Conservation (phyloP, 2,888 invertebrate species). For the Leptothorax acervorum region DNA sequence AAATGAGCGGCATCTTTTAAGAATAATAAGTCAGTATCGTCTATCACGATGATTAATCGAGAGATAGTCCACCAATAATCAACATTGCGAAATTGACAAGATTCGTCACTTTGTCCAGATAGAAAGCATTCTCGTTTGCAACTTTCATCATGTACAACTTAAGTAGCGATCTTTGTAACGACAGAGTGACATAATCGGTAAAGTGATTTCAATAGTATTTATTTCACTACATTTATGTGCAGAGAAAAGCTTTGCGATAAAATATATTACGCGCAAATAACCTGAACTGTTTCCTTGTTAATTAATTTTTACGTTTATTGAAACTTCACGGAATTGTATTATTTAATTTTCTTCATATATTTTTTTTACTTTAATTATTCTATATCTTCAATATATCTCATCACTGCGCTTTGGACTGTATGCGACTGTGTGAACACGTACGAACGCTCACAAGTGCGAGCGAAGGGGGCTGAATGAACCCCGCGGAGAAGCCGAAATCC, state of each 20-base stretch:
- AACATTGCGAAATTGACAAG: constrained; percentile 36
- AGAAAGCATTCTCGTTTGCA: constrained; percentile 24
- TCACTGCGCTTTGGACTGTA: background rate
- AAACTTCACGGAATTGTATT: background rate
- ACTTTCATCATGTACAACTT: constrained; percentile 45
- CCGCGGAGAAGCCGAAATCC: constrained; percentile 25
- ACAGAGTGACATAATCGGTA: background rate
- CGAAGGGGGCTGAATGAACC: constrained; percentile 14
- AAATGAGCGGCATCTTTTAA: constrained; percentile 11
- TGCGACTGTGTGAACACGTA: background rate
- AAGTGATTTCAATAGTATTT: background rate
- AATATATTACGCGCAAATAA: background rate
- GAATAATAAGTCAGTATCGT: constrained; percentile 17
- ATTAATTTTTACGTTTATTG: background rate
- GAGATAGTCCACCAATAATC: constrained; percentile 33
- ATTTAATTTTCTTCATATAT: background rate
- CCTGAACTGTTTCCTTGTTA: background rate
- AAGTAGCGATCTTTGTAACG: constrained; percentile 47
- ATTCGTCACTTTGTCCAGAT: constrained; percentile 40
- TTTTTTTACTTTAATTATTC: background rate
- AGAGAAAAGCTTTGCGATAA: background rate
- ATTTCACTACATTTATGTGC: background rate
- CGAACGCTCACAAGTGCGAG: background rate
- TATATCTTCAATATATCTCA: background rate
- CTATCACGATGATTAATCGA: constrained; percentile 44